Percentiles rank a stretch among this genome's conserved stretches.
Conservation (phyloP, 2,797 vertebrate species). For the Sandelia bainsii region DNA sequence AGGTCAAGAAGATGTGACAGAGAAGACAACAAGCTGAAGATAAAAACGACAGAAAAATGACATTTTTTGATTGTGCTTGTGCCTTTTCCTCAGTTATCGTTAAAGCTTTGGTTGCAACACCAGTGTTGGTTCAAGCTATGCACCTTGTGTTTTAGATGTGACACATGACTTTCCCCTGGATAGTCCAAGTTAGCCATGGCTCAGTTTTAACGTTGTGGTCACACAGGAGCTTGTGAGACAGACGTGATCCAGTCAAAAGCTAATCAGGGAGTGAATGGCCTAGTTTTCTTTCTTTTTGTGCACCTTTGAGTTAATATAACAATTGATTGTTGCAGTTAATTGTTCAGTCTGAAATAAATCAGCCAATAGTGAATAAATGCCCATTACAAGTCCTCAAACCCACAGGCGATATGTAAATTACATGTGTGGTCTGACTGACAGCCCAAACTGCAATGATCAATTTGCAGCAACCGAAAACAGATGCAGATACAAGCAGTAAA, state of each 20-base stretch:
- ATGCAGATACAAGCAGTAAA: not conserved
- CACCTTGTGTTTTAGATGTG: conserved; percentile 10
- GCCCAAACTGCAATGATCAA: not conserved
- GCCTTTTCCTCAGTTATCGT: conserved; percentile 21
- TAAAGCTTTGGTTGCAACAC: conserved; percentile 14
- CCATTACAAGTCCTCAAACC: not conserved
- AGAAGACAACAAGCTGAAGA: not conserved
- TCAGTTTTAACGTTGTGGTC: not conserved
- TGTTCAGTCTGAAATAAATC: not conserved
- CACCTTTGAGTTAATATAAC: not conserved
- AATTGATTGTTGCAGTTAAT: not conserved
- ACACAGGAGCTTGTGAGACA: not conserved
- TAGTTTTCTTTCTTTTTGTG: not conserved
- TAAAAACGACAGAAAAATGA: not conserved
- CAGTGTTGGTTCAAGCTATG: conserved; percentile 25
- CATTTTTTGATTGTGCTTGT: conserved; percentile 5
- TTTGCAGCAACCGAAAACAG: not conserved
- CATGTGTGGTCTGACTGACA: not conserved
- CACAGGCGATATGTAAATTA: not conserved
- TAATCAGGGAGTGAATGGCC: not conserved
- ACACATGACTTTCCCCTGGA: not conserved
- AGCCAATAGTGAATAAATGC: not conserved
- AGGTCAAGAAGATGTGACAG: too few relatives aligned
- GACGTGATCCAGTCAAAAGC: not conserved
- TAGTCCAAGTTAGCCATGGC: too few relatives aligned